A percentile compares a stretch with the other conserved stretches of the same genome.
Evolutionary conservation across 2,797 vertebrate genomes (phyloP).

Genomic region (Hippocampus kuda): DNA sequence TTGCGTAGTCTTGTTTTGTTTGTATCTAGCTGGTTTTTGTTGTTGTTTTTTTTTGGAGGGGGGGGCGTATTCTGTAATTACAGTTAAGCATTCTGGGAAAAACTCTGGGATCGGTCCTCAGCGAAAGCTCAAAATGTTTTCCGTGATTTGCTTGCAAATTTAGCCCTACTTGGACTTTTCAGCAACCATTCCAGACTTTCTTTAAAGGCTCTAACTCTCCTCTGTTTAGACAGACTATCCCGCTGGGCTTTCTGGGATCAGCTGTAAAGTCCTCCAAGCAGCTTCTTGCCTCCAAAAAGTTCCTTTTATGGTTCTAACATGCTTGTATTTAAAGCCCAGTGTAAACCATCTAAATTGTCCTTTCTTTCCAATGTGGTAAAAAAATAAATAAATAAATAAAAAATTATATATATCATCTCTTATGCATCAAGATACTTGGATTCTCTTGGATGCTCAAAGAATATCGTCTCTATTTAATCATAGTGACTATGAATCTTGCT

Average conservation of each 20-base stretch:
- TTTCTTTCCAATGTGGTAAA: constrained; percentile 3
- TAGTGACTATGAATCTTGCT: constrained; percentile 20
- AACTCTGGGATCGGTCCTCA: constrained; percentile 50
- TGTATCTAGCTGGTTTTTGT: neutral
- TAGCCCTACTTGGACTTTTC: constrained; percentile 52
- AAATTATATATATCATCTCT: constrained; percentile 5
- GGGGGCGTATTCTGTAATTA: constrained; percentile 15
- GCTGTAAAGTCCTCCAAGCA: constrained; percentile 37
- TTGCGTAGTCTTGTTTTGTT: neutral
- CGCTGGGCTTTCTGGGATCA: constrained; percentile 46
- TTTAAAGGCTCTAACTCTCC: constrained; percentile 49
- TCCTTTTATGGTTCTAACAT: constrained; percentile 60
- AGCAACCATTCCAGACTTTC: constrained; percentile 40
- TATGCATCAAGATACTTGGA: constrained; percentile 40
- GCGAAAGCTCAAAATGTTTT: constrained; percentile 60
- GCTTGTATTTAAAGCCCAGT: constrained; percentile 47
- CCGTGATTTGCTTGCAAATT: constrained; percentile 53
- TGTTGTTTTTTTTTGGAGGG: neutral
- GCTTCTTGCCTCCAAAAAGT: constrained; percentile 44
- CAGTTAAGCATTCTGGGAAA: constrained; percentile 61
- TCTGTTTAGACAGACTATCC: constrained; percentile 55
- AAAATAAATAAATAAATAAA: too few relatives aligned
- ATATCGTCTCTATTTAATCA: constrained; percentile 36
- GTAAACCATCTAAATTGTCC: constrained; percentile 43
- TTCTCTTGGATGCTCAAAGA: constrained; percentile 13